Percentiles rank a stretch among this genome's conserved stretches.
These are phyloP conservation scores for Ochropleura plecta DNA, from an alignment of 2,888 invertebrate species.

Conservation along the genomic window DNA sequence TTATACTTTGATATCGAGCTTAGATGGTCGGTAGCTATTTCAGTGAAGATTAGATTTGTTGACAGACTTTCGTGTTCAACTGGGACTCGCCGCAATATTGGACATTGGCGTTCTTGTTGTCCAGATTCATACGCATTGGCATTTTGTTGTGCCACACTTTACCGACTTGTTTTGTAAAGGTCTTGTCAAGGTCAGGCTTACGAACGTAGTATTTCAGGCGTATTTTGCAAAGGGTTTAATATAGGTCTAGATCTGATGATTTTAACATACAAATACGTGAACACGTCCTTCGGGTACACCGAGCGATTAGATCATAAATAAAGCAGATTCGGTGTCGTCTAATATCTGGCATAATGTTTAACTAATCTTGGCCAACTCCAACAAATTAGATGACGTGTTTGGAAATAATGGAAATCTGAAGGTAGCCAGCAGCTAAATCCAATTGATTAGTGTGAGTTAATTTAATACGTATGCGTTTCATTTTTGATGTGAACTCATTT, in stretches of 20 bases:
- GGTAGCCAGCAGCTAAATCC: neutral
- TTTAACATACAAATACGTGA: neutral
- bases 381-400: neutral
- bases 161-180: neutral
- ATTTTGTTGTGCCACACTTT: neutral
- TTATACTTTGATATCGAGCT: conserved; percentile 58
- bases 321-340: neutral
- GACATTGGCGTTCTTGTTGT: neutral
- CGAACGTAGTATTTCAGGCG: neutral
- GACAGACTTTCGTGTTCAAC: neutral
- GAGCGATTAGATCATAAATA: neutral
- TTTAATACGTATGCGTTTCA: neutral
- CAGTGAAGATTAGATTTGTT: conserved; percentile 23
- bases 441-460: neutral
- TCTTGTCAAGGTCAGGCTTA: neutral
- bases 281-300: neutral
- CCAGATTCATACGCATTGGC: neutral
- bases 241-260: neutral
- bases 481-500: neutral
- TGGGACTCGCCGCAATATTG: neutral
- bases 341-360: neutral
- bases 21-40: conserved; percentile 26
- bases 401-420: neutral
- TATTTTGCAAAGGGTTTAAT: neutral
- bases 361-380: neutral